Conservation (phyloP, 2,113 vertebrate species). For the Crotalus viridis region DNA sequence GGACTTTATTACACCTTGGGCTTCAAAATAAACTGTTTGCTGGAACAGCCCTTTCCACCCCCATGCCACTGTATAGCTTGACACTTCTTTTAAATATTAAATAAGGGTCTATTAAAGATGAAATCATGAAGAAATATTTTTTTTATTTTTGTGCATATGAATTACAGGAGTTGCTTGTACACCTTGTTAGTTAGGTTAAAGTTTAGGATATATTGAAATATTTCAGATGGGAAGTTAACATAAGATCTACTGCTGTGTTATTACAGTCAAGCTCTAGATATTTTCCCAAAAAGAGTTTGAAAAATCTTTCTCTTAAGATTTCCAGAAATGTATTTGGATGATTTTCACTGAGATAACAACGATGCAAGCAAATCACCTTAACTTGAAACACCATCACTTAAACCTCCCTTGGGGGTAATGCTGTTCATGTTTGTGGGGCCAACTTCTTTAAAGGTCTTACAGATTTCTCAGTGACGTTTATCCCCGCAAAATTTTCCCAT, state of each 20-base stretch:
- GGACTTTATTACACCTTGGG: conserved; percentile 74
- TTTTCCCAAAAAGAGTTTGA: conserved; percentile 38
- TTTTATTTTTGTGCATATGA: conserved; percentile 40
- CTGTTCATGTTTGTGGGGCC: background rate
- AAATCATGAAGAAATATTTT: conserved; percentile 55
- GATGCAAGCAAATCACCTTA: background rate
- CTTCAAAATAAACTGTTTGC: conserved; percentile 75
- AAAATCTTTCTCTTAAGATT: conserved; percentile 33
- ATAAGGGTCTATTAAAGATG: conserved; percentile 69
- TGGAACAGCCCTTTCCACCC: conserved; percentile 70
- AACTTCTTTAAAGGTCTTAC: background rate
- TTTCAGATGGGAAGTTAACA: conserved; percentile 48
- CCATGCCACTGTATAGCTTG: conserved; percentile 62
- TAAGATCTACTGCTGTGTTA: conserved; percentile 42
- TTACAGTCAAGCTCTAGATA: conserved; percentile 56
- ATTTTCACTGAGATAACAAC: background rate
- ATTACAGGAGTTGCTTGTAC: conserved; percentile 45
- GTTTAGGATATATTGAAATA: conserved; percentile 38
- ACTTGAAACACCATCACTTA: background rate
- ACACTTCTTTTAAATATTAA: conserved; percentile 70
- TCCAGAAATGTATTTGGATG: background rate
- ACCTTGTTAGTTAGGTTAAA: conserved; percentile 41
- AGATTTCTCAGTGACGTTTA: background rate
- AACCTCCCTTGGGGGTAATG: background rate
- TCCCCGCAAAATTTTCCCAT: background rate